These are phyloP conservation scores for Plagiodera versicolora DNA, from an alignment of 2,888 invertebrate genomes.

Conservation along the genomic window DNA sequence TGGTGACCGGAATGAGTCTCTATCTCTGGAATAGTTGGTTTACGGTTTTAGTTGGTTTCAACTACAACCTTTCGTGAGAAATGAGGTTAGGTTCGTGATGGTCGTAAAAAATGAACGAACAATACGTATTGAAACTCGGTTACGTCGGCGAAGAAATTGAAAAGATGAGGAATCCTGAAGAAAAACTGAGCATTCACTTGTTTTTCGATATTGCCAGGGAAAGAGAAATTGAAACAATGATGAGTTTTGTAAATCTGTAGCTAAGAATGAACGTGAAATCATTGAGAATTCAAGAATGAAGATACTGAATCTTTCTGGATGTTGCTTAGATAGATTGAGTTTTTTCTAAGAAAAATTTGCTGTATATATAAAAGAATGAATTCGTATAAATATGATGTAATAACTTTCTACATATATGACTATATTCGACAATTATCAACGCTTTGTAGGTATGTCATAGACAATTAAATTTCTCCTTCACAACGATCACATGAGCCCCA, in stretches of 20 bases:
- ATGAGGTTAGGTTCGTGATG: not conserved
- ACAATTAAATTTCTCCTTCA: conserved; percentile 25
- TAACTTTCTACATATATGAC: not conserved
- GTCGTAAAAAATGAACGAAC: conserved; percentile 8
- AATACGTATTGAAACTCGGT: not conserved
- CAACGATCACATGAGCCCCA: not conserved
- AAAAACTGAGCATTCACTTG: too few species aligned
- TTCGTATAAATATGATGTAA: not conserved
- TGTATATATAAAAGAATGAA: not conserved
- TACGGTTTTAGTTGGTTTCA: conserved; percentile 6
- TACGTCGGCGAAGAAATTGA: too few species aligned
- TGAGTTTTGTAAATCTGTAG: too few species aligned
- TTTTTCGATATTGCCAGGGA: too few species aligned
- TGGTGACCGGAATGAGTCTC: not conserved
- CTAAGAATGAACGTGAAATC: too few species aligned
- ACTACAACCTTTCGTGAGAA: not conserved
- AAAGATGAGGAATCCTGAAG: too few species aligned
- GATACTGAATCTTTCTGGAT: too few species aligned
- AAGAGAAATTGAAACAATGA: too few species aligned
- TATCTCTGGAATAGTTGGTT: not conserved
- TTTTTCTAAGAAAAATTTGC: too few species aligned
- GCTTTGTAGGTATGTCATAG: conserved; percentile 17
- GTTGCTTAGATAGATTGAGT: too few species aligned
- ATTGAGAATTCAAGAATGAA: too few species aligned
- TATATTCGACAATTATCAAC: conserved; percentile 15